Base-by-base conservation (phyloP, 2,797 vertebrate genomes). In the Holocentrus rufus region DNA sequence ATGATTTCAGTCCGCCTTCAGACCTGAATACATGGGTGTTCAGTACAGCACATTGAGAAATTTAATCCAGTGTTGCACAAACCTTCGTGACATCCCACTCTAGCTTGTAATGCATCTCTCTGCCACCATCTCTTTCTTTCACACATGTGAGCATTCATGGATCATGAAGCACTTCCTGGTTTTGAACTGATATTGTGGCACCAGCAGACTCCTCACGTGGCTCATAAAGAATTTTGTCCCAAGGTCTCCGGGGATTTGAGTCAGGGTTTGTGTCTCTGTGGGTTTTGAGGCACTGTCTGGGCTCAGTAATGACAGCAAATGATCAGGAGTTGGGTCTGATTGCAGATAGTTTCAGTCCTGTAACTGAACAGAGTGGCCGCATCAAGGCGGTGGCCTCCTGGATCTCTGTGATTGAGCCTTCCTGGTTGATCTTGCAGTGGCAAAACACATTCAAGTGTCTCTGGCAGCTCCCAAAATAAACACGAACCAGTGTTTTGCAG, bases 1-100 rank as follows among this genome's bases (percentile, higher is more conserved):
- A 61, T 73, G 58, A 70, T 31, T 46, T 62, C 56, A 18, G 11
- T 30, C 7, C 4, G 3, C 34, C 66, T 56, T 68, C 56, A 57
- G 20, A 55, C 52, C 0, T 22, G 47, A 36, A 30, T 27, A 10
- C 10, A 11, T 11, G 39, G 39, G 1, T 52, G 55, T 52, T 49
- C 63, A 54, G 13, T 14, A 54, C 52, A 14, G 52, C 52, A 25
- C 2, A 14, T 53, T 25, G 25, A 23, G 52, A 23, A 10, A 23
- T 13, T 14, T 27, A 14, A 55, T 15, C 30, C 1, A 55, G 7
- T 15, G 44, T 46, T 46, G 44, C 44, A 46, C 14, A 14, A 27
- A 46, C 7, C 17, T 20, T 23, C n/a, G 10, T 11, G 25, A 49
- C 55, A 65, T 5, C 14, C 27, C 5, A 44, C n/a, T 52, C 27